phyloP scores from a whole-genome alignment of 2,888 invertebrate species.

The Chouioia cunea region DNA sequence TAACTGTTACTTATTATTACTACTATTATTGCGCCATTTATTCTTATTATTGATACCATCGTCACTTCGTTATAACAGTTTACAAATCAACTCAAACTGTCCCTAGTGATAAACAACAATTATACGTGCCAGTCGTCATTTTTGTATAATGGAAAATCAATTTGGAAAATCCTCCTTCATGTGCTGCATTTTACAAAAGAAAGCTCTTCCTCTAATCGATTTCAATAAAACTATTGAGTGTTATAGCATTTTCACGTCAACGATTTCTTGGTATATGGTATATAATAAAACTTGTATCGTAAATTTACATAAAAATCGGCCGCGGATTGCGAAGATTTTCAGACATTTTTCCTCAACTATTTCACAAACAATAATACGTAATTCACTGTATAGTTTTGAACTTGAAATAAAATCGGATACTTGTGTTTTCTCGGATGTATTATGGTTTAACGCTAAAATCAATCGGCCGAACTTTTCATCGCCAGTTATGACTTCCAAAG shows the following conservation, averaged over 20 bases:
- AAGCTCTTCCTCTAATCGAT: not conserved
- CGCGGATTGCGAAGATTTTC: too few relatives aligned
- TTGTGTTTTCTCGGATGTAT: too few relatives aligned
- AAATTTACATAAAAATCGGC: too few relatives aligned
- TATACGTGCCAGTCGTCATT: conserved; percentile 60
- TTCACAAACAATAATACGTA: too few relatives aligned
- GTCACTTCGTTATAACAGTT: conserved; percentile 52
- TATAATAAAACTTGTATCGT: too few relatives aligned
- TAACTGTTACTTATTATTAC: conserved; percentile 48
- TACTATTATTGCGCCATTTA: conserved; percentile 49
- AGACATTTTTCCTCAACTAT: too few relatives aligned
- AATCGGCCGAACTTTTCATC: conserved; percentile 50
- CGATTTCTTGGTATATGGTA: too few relatives aligned
- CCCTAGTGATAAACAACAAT: conserved; percentile 55
- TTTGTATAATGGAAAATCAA: too few relatives aligned
- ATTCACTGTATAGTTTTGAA: too few relatives aligned
- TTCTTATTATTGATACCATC: conserved; percentile 49
- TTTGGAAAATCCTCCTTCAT: not conserved
- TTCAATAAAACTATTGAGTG: conserved; percentile 42
- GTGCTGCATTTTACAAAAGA: not conserved
- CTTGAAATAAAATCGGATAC: too few relatives aligned
- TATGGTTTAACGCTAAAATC: too few relatives aligned
- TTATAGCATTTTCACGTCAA: conserved; percentile 18
- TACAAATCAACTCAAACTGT: conserved; percentile 54
- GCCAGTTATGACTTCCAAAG: conserved; percentile 61